Percentiles rank a stretch among this genome's conserved stretches.
Conservation (phyloP, 2,797 vertebrate genomes). For the Pseudochirops cupreus region DNA sequence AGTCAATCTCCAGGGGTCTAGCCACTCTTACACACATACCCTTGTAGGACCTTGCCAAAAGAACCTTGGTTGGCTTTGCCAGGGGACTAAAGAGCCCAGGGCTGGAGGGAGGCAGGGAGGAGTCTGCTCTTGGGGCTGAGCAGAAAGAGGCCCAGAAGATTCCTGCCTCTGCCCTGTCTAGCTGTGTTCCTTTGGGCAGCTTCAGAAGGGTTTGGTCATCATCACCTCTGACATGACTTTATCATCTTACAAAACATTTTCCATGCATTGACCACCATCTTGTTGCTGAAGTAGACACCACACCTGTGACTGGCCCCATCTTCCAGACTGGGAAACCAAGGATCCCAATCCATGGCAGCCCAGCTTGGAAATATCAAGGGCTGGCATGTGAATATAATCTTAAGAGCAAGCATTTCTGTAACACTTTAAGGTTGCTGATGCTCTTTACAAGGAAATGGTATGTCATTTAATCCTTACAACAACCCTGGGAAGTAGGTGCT, state of each 20-base stretch:
- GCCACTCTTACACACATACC: background rate
- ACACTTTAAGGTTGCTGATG: background rate
- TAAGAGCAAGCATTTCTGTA: background rate
- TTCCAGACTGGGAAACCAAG: background rate
- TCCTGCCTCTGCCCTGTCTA: background rate
- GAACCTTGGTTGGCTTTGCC: background rate
- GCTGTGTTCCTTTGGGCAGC: background rate
- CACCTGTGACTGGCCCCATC: background rate
- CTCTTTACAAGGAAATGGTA: background rate
- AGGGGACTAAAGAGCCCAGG: background rate
- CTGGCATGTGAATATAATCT: background rate
- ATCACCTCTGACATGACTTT: background rate
- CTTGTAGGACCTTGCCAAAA: conserved; percentile 16
- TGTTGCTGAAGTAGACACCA: background rate
- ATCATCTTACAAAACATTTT: background rate
- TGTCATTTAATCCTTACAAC: background rate
- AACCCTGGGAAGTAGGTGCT: background rate
- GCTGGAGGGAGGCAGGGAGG: background rate
- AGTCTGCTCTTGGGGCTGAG: background rate
- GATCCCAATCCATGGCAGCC: background rate
- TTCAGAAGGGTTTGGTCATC: background rate
- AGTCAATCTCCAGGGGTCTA: background rate
- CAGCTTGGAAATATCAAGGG: background rate
- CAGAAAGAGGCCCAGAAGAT: background rate
- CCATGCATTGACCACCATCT: background rate